Evolutionary conservation across 2,888 invertebrate genomes (phyloP).

Genomic region (Geotrupes spiniger): DNA sequence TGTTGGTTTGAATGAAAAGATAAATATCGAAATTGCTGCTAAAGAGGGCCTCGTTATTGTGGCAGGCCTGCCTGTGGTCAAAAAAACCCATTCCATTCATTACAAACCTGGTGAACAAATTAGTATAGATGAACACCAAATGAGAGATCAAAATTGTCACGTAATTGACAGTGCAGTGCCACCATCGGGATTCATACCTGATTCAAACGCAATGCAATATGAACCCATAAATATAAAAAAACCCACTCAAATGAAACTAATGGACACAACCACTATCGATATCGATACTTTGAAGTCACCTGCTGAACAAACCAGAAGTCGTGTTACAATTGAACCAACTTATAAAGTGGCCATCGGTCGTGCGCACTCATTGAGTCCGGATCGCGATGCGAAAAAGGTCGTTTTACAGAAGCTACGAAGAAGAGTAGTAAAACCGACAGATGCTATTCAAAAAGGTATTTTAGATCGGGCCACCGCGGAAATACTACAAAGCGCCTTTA

Average conservation of each 20-base stretch:
- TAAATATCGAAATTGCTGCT: conserved; percentile 70
- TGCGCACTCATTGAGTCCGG: conserved; percentile 58
- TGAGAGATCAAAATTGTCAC: too few relatives aligned
- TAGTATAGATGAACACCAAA: conserved; percentile 10
- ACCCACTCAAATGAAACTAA: conserved; percentile 32
- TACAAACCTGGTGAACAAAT: conserved; percentile 34
- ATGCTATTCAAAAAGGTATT: conserved; percentile 75
- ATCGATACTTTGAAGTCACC: conserved; percentile 46
- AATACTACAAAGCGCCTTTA: conserved; percentile 62
- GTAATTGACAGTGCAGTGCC: too few relatives aligned
- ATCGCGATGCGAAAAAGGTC: conserved; percentile 65
- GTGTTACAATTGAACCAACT: conserved; percentile 62
- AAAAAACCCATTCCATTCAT: conserved; percentile 53
- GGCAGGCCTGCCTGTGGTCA: conserved; percentile 61
- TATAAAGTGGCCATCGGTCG: conserved; percentile 64
- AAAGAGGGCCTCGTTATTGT: conserved; percentile 76
- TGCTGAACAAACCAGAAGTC: conserved; percentile 58
- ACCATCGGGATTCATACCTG: too few relatives aligned
- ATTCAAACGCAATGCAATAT: conserved; percentile 40
- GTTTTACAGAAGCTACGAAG: conserved; percentile 76
- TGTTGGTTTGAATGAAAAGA: conserved; percentile 62
- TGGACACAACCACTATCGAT: conserved; percentile 43
- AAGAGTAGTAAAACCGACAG: conserved; percentile 69
- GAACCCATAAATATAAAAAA: conserved; percentile 17
- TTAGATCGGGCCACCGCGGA: conserved; percentile 74